Evolutionary conservation across 2,888 invertebrate species (phyloP), one percentile per base, ranked within the genome.

Genomic region (Chironomus tentans): DNA sequence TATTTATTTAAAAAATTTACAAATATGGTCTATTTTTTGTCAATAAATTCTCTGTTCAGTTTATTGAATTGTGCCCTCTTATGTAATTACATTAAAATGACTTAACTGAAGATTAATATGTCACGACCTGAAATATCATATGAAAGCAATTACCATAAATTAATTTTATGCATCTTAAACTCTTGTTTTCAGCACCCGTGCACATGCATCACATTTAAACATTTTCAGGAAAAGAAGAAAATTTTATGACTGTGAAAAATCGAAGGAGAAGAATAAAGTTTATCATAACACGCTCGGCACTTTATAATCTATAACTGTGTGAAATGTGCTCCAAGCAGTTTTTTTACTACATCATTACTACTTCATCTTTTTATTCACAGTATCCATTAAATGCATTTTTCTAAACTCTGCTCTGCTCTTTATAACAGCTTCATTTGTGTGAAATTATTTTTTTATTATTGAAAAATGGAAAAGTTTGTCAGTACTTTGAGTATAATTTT

Each of bases 131-230:
- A 68, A 68, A 68, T 22, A 65, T 68, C 46, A 72, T 72, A 72
- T 62, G 72, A 61, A 24, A 62, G 50, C 72, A 72, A 72, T 72
- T 72, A 62, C 48, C 72, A 72, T 72, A 72, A 72, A 72, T 70
- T 70, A 70, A 70, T 71, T 71, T 71, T 71, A 7, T 22, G 24
- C 28, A 15, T n/a, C 47, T 71, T 6, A 38, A 62, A 72, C 38
- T 46, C 10, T 21, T 15, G 13, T 38, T 72, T 61, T 72, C 15
- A 38, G 71, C 28, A 62, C 61, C n/a, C 62, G 18, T 56, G 38
- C 38, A 18, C n/a, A 22, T 50, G 61, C 28, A 61, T 56, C 13
- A 12, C 22, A 15, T n/a, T 48, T 13, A 22, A 22, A n/a, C 48
- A 21, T 50, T 21, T 70, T 18, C 50, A 68, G 38, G 38, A 38